These are phyloP conservation scores for Malacoctenus gilli DNA, from an alignment of 2,797 vertebrate genomes.

Conservation along the genomic window DNA sequence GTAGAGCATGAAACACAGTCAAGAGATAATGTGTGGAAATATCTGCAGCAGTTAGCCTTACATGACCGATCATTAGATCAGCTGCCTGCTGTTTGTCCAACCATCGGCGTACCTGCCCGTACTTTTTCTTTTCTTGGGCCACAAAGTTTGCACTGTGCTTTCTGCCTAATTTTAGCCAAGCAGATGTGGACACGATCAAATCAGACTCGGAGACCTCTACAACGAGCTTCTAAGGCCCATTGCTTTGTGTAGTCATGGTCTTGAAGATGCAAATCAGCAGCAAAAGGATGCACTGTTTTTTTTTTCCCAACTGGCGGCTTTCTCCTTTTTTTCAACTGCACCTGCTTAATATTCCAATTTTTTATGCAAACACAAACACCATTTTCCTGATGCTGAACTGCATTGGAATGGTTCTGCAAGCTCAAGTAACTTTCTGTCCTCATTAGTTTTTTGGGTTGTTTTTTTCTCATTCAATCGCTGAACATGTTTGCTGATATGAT, in stretches of 20 bases:
- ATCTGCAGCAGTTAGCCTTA: conserved; percentile 39
- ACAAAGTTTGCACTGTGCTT: conserved; percentile 41
- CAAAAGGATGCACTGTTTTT: conserved; percentile 61
- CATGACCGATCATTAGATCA: conserved; percentile 26
- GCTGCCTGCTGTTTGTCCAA: conserved; percentile 49
- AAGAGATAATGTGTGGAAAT: conserved; percentile 38
- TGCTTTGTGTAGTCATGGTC: conserved; percentile 42
- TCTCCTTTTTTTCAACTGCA: conserved; percentile 43
- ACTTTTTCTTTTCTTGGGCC: conserved; percentile 28
- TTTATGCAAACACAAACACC: conserved; percentile 30
- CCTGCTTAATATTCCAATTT: conserved; percentile 25
- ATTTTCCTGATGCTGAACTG: conserved; percentile 24
- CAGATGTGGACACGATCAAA: conserved; percentile 52
- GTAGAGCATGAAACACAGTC: conserved; percentile 23
- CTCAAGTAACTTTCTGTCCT: conserved; percentile 11
- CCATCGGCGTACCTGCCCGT: conserved; percentile 38
- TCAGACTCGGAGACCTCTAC: conserved; percentile 44
- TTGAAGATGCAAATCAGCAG: conserved; percentile 74
- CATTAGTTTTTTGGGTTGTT: conserved; percentile 21
- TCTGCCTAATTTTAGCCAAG: conserved; percentile 55
- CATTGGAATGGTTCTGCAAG: conserved; percentile 13
- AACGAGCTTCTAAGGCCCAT: conserved; percentile 48
- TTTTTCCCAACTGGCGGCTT: conserved; percentile 47
- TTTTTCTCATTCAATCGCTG: conserved; percentile 42
- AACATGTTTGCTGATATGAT: conserved; percentile 56